These are phyloP conservation scores for Noctua comes DNA, from an alignment of 2,888 invertebrate genomes.

Conservation along the genomic window DNA sequence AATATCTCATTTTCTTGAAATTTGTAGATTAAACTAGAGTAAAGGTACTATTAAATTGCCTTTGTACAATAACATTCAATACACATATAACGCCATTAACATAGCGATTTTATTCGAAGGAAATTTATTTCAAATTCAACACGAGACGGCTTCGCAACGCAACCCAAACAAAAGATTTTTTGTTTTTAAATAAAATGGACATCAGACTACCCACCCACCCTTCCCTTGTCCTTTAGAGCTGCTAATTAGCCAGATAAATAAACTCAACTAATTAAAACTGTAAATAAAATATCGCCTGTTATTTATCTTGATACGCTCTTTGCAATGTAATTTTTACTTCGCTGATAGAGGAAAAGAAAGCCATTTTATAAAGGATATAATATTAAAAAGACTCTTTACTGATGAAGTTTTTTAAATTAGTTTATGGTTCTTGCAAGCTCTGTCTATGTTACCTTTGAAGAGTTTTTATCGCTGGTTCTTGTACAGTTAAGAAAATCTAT, in stretches of 20 bases:
- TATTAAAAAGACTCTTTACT: background rate
- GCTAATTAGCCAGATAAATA: conserved; percentile 65
- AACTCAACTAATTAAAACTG: conserved; percentile 63
- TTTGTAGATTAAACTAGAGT: background rate
- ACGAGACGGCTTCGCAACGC: conserved; percentile 14
- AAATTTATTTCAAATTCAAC: conserved; percentile 53
- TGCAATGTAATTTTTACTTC: conserved; percentile 34
- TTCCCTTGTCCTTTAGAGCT: no score
- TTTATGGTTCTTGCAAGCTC: background rate
- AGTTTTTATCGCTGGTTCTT: background rate
- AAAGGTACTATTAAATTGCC: no score
- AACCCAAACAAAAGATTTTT: conserved; percentile 45
- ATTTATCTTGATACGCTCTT: conserved; percentile 51
- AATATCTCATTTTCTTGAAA: background rate
- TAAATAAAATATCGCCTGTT: conserved; percentile 56
- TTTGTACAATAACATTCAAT: background rate
- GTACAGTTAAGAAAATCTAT: background rate
- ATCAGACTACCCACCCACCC: no score
- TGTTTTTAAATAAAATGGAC: conserved; percentile 36
- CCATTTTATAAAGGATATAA: background rate
- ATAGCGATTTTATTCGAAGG: conserved; percentile 7
- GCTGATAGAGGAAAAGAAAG: background rate
- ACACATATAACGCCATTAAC: background rate
- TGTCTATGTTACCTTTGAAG: background rate
- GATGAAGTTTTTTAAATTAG: background rate